Conservation (phyloP, 2,113 vertebrate species). For the Onychorhynchus coronatus region DNA sequence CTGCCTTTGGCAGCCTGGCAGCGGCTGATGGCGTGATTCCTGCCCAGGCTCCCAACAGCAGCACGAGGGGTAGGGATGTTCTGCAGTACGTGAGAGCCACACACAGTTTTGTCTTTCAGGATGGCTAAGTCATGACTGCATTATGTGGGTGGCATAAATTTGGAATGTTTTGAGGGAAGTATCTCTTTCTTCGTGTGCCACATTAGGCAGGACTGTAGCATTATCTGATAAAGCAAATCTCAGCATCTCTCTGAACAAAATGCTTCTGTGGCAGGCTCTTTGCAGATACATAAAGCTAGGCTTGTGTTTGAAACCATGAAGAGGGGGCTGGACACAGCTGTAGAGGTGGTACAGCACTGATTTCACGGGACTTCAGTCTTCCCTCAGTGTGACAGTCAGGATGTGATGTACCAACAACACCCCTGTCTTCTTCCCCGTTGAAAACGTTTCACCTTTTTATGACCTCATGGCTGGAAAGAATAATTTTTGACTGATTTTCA, state of each 20-base stretch:
- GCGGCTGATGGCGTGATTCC: background rate
- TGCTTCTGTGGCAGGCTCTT: background rate
- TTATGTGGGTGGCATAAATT: background rate
- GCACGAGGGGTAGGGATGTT: background rate
- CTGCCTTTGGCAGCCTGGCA: background rate
- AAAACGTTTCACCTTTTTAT: background rate
- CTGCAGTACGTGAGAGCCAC: background rate
- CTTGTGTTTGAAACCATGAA: background rate
- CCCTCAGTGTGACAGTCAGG: background rate
- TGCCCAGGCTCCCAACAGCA: background rate
- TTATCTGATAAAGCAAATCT: conserved; percentile 23
- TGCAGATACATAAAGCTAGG: background rate
- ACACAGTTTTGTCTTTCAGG: background rate
- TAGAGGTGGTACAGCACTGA: background rate
- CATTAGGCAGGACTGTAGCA: background rate
- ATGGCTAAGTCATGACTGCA: background rate
- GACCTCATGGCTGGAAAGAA: background rate
- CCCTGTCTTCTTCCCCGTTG: background rate
- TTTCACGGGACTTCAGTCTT: background rate
- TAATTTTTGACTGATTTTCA: background rate
- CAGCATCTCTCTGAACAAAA: background rate
- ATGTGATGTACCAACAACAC: background rate
- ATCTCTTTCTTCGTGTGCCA: background rate
- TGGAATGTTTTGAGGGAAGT: background rate
- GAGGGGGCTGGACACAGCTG: background rate